These are phyloP conservation scores for Bathynomus jamesi DNA, from an alignment of 1,140 invertebrate genomes.

Conservation along the genomic window DNA sequence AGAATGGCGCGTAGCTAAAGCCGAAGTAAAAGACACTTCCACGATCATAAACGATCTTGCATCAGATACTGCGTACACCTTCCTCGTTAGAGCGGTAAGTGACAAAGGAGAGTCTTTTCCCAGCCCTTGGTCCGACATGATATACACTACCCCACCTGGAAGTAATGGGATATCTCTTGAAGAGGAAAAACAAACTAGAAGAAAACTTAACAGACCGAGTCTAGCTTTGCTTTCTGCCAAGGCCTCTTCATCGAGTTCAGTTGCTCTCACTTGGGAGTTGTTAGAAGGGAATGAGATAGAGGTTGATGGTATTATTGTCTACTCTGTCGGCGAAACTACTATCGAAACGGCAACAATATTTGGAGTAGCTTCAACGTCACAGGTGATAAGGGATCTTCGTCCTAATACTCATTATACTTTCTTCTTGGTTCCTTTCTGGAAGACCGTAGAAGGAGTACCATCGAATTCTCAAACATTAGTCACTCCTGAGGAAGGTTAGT, in stretches of 20 bases:
- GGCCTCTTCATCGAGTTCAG: conserved; percentile 12
- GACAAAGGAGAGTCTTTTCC: conserved; percentile 26
- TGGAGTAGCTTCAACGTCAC: conserved; percentile 27
- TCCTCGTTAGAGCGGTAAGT: conserved; percentile 24
- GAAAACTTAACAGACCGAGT: conserved; percentile 11
- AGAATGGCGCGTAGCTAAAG: conserved; percentile 23
- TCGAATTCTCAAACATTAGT: conserved; percentile 61
- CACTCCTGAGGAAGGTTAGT: conserved; percentile 65
- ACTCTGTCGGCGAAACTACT: conserved; percentile 16
- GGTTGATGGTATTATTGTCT: conserved; percentile 28
- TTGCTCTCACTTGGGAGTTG: conserved; percentile 24
- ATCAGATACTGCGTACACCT: conserved; percentile 25
- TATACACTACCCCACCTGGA: not conserved
- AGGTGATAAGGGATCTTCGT: conserved; percentile 13
- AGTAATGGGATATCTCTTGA: conserved; percentile 1
- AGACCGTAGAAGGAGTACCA: conserved; percentile 64
- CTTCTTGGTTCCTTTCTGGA: conserved; percentile 70
- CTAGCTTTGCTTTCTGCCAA: conserved; percentile 6
- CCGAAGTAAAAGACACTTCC: conserved; percentile 1
- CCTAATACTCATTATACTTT: conserved; percentile 58
- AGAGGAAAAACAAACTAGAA: not conserved
- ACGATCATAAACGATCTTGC: conserved; percentile 16
- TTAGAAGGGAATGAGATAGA: conserved; percentile 6
- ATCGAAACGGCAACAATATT: conserved; percentile 19
- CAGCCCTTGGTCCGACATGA: conserved; percentile 31